Evolutionary conservation across 35 echinoderm and acorn worm genomes (phyloP).

Genomic region (Hemicentrotus pulcherrimus): DNA sequence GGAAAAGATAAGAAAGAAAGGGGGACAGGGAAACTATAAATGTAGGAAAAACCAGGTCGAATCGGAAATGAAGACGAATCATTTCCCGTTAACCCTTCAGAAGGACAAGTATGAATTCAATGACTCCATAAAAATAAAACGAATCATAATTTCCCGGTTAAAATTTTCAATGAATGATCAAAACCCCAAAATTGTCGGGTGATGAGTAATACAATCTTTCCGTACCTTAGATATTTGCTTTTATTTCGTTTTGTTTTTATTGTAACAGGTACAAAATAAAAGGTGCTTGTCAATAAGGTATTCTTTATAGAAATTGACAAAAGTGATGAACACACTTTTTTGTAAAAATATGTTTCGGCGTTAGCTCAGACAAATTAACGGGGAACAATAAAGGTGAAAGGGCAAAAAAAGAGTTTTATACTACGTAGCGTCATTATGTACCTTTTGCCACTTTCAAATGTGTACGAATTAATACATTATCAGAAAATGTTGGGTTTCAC

Average conservation of each 20-base stretch:
- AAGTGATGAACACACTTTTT: no score
- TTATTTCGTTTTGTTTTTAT: background rate
- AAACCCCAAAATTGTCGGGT: background rate
- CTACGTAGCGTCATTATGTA: no score
- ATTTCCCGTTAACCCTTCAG: conserved; percentile 17
- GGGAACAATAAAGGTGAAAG: no score
- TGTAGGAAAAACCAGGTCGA: background rate
- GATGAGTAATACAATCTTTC: background rate
- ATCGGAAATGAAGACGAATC: conserved; percentile 8
- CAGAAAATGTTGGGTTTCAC: no score
- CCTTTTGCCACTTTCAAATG: no score
- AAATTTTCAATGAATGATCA: background rate
- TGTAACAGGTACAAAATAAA: background rate
- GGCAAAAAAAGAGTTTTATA: no score
- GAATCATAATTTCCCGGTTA: background rate
- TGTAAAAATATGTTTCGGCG: background rate
- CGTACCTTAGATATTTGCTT: background rate
- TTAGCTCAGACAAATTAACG: background rate
- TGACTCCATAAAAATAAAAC: background rate
- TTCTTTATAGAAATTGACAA: no score
- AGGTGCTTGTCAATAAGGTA: background rate
- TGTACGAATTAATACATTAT: no score
- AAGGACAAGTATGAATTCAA: background rate
- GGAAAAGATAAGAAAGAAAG: background rate
- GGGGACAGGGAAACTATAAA: conserved; percentile 17